These are phyloP conservation scores for Esox masquinongy DNA, from an alignment of 2,797 vertebrate species.

Conservation along the genomic window DNA sequence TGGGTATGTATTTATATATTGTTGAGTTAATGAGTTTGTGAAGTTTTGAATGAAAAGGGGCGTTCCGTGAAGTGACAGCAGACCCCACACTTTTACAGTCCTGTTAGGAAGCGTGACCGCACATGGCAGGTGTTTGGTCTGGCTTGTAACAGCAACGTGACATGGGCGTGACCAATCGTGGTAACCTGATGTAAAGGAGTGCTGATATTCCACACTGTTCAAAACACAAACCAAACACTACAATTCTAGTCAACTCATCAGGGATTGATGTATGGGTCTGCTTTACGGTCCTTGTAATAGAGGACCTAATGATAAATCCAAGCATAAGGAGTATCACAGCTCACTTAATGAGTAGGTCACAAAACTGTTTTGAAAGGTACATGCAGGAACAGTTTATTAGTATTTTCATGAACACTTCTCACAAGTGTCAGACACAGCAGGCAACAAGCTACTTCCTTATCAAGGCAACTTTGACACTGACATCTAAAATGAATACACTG, in stretches of 20 bases:
- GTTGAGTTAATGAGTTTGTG: conserved; percentile 1
- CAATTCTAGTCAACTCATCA: not conserved
- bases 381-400: no score
- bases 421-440: no score
- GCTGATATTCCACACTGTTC: conserved; percentile 47
- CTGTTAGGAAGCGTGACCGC: conserved; percentile 63
- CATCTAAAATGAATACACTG: no score
- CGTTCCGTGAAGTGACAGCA: conserved; percentile 50
- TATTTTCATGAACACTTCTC: no score
- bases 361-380: no score
- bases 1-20: no score
- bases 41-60: conserved; percentile 31
- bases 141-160: conserved; percentile 43
- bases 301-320: not conserved
- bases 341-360: no score
- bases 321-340: no score
- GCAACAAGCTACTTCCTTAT: no score
- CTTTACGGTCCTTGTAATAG: not conserved
- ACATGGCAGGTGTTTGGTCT: conserved; percentile 72
- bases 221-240: not conserved
- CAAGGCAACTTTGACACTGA: no score
- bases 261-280: not conserved
- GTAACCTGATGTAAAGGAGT: conserved; percentile 50
- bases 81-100: conserved; percentile 65
- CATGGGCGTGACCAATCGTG: conserved; percentile 49